Evolutionary conservation across 2,797 vertebrate genomes (phyloP), one percentile per base, ranked within the genome.

Genomic region (Sebastolobus alascanus): DNA sequence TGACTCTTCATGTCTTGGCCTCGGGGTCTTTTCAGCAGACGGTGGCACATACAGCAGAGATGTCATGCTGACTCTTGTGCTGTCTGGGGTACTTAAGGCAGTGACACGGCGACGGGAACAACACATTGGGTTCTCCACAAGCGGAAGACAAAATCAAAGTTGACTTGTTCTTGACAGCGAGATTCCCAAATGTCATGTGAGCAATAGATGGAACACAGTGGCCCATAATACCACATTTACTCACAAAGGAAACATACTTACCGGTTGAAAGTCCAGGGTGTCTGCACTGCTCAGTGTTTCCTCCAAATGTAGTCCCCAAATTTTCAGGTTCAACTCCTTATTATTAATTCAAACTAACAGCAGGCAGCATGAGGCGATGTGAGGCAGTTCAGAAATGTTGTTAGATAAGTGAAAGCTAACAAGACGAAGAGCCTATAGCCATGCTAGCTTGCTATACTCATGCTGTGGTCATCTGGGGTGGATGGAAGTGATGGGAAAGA

Each of bases 61-160:
- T 91, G 92, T 92, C 90, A 84, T 18, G 43, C 78, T 88, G 75
- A 73, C 86, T 90, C 85, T 54, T 43, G 22, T 69, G 73, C 82
- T 89, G 89, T 90, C 90, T 81, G 79, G 81, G 77, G 16, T 59
- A 88, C 86, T 90, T 86, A 68, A 77, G 83, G 83, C 84, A 67
- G 38, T 37, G 5, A 75, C 73, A 52, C 35, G 8, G 71, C 63
- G 61, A 90, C 82, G 37, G 77, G 61, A 83, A 61, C 74, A 70
- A 80, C 86, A 75, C 84, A 81, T 46, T 12, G 65, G 46, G 74
- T 35, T 83, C 84, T 58, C 77, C 85, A 80, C 73, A 59, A 76
- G 83, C 66, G 7, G 78, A 71, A 84, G 73, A 72, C 54, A 54
- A 72, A 87, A 90, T 89, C 87, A 87, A 84, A 89, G 85, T 72